A percentile compares a stretch with the other conserved stretches of the same genome.
Evolutionary conservation across 2,797 vertebrate species (phyloP).

Genomic region (Cuniculus paca): DNA sequence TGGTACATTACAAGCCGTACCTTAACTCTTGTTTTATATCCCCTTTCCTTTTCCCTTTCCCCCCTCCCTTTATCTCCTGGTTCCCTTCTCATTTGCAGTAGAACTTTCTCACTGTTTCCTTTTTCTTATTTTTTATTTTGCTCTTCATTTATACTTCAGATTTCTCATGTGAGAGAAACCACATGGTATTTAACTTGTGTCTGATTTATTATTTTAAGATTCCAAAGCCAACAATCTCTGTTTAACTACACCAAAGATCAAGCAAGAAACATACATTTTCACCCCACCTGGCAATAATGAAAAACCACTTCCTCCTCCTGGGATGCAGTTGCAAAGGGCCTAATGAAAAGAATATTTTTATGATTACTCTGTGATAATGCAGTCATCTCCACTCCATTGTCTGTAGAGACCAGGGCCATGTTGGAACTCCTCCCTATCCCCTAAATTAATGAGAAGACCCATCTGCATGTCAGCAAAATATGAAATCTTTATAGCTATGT

Average conservation of each 20-base stretch:
- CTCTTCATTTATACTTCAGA: not conserved
- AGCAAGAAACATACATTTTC: not conserved
- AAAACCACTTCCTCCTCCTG: fast-evolving
- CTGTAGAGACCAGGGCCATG: not conserved
- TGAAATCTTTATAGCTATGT: not conserved
- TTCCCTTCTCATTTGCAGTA: not conserved
- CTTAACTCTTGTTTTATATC: not conserved
- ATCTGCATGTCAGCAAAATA: not conserved
- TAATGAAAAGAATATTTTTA: not conserved
- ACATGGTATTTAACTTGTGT: not conserved
- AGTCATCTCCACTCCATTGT: not conserved
- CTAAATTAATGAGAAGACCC: not conserved
- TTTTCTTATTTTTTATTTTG: not conserved
- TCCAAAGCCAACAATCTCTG: not conserved
- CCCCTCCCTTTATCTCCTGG: not conserved
- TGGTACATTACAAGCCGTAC: not conserved
- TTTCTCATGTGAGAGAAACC: not conserved
- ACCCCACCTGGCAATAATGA: not conserved
- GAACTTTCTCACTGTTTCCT: not conserved
- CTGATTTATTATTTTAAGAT: not conserved
- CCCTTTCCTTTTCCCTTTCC: no score
- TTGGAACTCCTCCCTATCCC: not conserved
- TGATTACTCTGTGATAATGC: not conserved
- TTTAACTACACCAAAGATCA: not conserved
- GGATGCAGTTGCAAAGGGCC: not conserved